Evolutionary conservation across 1,140 invertebrate species (phyloP), one percentile per base, ranked within the genome.

Genomic region (Temnothorax longispinosus): DNA sequence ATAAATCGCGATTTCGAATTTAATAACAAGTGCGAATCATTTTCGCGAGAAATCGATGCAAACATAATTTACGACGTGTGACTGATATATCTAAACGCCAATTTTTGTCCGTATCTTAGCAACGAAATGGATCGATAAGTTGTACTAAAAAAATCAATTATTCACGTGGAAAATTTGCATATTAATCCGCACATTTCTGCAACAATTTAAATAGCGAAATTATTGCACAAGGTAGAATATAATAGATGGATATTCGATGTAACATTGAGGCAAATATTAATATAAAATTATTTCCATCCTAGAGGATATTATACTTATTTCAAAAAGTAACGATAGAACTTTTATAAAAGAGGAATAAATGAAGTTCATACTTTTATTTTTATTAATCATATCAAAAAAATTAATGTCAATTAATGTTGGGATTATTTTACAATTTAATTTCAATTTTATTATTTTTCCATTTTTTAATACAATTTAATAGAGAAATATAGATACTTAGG

Each of bases 1-100:
- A 78, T 56, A 47, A 78, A 78, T 65, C 21, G 11, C 47, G 50
- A 78, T 78, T 54, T 85, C 8, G 38, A 3, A 52, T 32, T 65
- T 32, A 27, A 47, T 44, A 21, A 8, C 32, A 50, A 41, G 13
- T 5, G 21, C n/a, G 1, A 82, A 7, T 60, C 27, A 38, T 74
- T 62, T 58, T 72, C 27, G 27, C 35, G 50, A 27, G 18, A 47
- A 72, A 47, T 72, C 47, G 15, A 41, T 69, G 27, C 27, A 27
- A 27, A 27, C 7, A 32, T 21, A 27, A 1, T 18, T 58, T 60
- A 54, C 15, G 0, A 54, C 15, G 0, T n/a, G 15, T 7, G 52
- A 54, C 41, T 44, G 50, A 38, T 47, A 58, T 44, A 3, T 56
- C 35, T 67, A 32, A 64, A 10, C 13, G 4, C 3, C 32, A 54